Percentiles rank a stretch among this genome's conserved stretches.
Evolutionary conservation across 2,888 invertebrate genomes (phyloP).

Genomic region (Thereva nobilitata): DNA sequence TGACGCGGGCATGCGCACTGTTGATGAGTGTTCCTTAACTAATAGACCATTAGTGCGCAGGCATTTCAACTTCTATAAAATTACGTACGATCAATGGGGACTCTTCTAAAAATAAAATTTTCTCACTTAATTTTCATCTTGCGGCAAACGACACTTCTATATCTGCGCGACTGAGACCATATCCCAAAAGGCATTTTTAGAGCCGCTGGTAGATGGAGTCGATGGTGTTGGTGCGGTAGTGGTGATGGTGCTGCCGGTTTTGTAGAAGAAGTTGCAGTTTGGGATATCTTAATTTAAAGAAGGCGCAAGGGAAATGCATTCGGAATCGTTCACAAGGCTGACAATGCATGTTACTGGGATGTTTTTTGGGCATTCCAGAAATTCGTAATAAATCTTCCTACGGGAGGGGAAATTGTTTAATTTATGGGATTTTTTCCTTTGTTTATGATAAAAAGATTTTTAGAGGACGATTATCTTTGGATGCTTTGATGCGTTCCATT

Average conservation of each 20-base stretch:
- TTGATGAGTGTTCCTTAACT: slow-evolving; percentile 37
- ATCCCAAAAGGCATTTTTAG: no score
- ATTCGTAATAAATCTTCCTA: slow-evolving; percentile 45
- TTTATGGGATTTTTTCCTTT: slow-evolving; percentile 23
- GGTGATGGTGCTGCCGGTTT: neutral
- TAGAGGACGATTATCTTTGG: no score
- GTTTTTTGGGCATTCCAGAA: slow-evolving; percentile 41
- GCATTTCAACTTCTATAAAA: slow-evolving; percentile 22
- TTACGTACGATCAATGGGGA: slow-evolving; percentile 29
- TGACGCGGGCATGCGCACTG: slow-evolving; percentile 33
- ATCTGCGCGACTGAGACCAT: neutral
- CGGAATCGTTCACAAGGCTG: slow-evolving; percentile 5
- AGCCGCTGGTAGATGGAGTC: no score
- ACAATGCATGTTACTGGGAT: slow-evolving; percentile 14
- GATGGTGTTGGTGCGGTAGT: neutral
- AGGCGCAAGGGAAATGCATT: neutral
- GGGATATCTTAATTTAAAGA: neutral
- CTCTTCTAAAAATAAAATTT: slow-evolving; percentile 39
- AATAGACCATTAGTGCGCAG: slow-evolving; percentile 42
- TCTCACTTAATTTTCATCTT: slow-evolving; percentile 30
- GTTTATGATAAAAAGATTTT: no score
- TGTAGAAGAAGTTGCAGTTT: neutral
- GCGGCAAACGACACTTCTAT: slow-evolving; percentile 6
- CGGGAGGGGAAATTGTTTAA: slow-evolving; percentile 24
- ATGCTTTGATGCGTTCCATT: no score